Base-by-base conservation (phyloP, 2,888 invertebrate species). In the Lochmaea capreae region DNA sequence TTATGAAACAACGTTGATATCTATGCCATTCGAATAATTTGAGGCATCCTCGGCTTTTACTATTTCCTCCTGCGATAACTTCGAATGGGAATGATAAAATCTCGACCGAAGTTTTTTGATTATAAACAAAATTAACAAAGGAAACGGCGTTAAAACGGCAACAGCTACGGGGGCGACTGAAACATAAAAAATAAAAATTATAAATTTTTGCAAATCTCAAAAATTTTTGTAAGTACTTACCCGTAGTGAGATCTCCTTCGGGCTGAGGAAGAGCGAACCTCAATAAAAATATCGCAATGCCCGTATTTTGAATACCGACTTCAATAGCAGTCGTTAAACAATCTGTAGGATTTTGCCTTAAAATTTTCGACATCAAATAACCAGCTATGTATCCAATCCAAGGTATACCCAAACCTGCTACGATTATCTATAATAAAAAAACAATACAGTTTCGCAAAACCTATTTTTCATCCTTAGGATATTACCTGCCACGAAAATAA, bases 271-370 rank as follows among this genome's bases (percentile, higher is more conserved):
- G 89, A 4, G 95, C 92, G 83, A 95, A 93, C 72, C 94, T 88
- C 69, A 98, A 88, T 80, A 98, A 89, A 86, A 97, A 95, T 82
- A 98, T 97, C 0, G 97, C 91, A 77, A 98, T 93, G 59, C 97
- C 97, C 0, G 97, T 97, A 88, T 98, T 98, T 88, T 97, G 97
- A 69, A 97, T 93, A 67, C 97, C 97, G 5, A 96, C 95, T 89
- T 98, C 98, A 65, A 98, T 93, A 65, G 95, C 93, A 82, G 98
- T 97, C 6, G 98, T 96, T n/a, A 95, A 87, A 3, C 92, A 88
- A 86, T 97, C 95, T 3, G 89, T 85, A 59, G 89, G 86, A 6
- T 91, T 89, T 84, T 94, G 94, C 39, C 89, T 88, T 14, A 91
- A 88, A 0, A 92, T 39, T 67, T 89, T 87, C 0, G 95, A 92